A percentile compares a stretch with the other conserved stretches of the same genome.
Evolutionary conservation across 2,888 invertebrate genomes (phyloP).

Genomic region (Drosophila formosana): DNA sequence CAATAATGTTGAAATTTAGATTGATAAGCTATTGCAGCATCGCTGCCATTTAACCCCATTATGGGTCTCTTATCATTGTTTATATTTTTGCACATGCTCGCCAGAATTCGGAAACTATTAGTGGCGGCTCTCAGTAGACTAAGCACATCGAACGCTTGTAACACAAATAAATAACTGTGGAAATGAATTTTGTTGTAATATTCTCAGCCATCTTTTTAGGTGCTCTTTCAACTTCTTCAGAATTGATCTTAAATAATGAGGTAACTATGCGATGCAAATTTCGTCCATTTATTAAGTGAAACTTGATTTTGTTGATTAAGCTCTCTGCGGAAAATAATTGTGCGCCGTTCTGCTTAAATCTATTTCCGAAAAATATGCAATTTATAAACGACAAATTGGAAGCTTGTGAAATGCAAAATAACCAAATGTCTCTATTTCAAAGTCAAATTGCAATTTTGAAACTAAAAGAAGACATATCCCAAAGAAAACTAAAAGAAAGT

Average conservation of each 20-base stretch:
- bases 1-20: not conserved
- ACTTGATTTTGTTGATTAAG: not conserved
- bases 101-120: constrained; percentile 13
- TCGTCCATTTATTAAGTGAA: not conserved
- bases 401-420: constrained; percentile 30
- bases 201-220: not conserved
- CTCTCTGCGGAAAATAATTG: constrained; percentile 15
- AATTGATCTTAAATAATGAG: not conserved
- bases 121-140: not conserved
- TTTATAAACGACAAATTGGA: constrained; percentile 31
- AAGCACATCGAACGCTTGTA: not conserved
- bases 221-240: not conserved
- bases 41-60: constrained; percentile 39
- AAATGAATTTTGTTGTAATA: constrained; percentile 18
- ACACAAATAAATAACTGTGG: no score
- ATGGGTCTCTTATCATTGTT: constrained; percentile 36
- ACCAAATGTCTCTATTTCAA: constrained; percentile 38
- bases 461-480: constrained; percentile 31
- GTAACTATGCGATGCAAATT: constrained; percentile 6
- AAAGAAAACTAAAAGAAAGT: constrained; percentile 25
- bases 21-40: not conserved
- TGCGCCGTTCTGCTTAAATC: constrained; percentile 33
- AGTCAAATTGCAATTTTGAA: constrained; percentile 39
- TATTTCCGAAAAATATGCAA: constrained; percentile 25
- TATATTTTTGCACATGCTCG: constrained; percentile 27